phyloP scores from a whole-genome alignment of 2,888 invertebrate species.

The Brassicogethes aeneus region DNA sequence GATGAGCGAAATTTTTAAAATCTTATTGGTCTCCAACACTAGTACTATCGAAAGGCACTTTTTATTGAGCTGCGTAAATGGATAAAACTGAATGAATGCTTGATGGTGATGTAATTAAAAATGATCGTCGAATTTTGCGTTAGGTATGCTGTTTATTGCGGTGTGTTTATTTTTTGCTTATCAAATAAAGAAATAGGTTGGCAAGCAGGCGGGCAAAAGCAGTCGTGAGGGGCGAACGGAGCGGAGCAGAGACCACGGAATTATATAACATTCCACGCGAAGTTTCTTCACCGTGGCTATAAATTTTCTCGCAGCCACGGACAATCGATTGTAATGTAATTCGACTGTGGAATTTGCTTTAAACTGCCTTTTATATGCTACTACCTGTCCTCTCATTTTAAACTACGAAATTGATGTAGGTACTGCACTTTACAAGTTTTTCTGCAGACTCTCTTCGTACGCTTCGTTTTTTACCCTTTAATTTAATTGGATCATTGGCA shows the following conservation, averaged over 20 bases:
- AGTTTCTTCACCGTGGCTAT: constrained; percentile 16
- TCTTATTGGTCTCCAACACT: no score
- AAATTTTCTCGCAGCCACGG: constrained; percentile 15
- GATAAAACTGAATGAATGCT: background rate
- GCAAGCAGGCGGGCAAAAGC: background rate
- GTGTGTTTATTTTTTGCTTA: background rate
- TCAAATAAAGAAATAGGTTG: background rate
- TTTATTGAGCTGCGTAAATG: no score
- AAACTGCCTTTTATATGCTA: constrained; percentile 20
- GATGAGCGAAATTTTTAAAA: no score
- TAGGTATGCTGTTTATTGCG: background rate
- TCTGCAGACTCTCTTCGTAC: constrained; percentile 4
- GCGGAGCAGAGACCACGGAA: constrained; percentile 9
- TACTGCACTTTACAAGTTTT: constrained; percentile 15
- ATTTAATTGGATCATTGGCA: background rate
- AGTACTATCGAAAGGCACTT: no score
- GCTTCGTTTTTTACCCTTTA: background rate
- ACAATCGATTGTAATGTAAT: constrained; percentile 24
- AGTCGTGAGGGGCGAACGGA: no score
- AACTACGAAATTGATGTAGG: constrained; percentile 18
- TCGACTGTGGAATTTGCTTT: constrained; percentile 22
- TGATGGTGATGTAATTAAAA: background rate
- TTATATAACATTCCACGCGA: constrained; percentile 21
- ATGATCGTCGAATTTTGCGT: background rate
- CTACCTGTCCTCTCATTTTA: constrained; percentile 20